Percentiles rank a stretch among this genome's conserved stretches.
phyloP scores from a whole-genome alignment of 2,797 vertebrate species.

The Echiichthys vipera region DNA sequence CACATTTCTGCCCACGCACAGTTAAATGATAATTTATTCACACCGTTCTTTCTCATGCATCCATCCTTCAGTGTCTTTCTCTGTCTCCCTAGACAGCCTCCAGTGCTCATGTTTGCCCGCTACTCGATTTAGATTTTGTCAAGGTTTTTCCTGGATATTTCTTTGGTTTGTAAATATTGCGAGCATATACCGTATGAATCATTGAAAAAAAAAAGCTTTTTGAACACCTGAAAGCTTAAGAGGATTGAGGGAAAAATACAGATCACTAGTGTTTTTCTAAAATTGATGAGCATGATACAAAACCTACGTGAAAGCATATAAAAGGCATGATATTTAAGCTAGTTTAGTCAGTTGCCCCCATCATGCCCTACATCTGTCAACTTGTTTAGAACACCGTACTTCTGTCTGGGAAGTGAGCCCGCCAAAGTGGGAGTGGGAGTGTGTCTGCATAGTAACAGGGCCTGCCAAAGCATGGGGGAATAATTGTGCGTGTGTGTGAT shows the following conservation, averaged over 20 bases:
- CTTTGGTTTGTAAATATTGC: neutral
- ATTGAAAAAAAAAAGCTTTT: slow-evolving; percentile 17
- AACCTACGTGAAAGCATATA: slow-evolving; percentile 14
- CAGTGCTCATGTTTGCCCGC: neutral
- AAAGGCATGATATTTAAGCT: slow-evolving; percentile 9
- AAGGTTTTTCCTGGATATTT: neutral
- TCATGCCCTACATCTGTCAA: slow-evolving; percentile 70
- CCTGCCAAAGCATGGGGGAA: slow-evolving; percentile 40
- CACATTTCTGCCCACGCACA: slow-evolving; percentile 41
- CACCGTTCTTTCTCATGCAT: slow-evolving; percentile 19
- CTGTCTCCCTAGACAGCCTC: slow-evolving; percentile 5
- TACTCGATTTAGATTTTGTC: slow-evolving; percentile 14
- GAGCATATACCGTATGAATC: neutral
- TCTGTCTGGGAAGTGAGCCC: slow-evolving; percentile 40
- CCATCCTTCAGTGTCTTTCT: neutral
- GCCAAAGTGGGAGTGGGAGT: slow-evolving; percentile 48
- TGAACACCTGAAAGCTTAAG: neutral
- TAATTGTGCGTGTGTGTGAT: slow-evolving; percentile 41
- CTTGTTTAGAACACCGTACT: slow-evolving; percentile 56
- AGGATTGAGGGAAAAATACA: slow-evolving; percentile 4
- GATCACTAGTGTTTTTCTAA: slow-evolving; percentile 12
- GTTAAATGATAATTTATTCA: slow-evolving; percentile 49
- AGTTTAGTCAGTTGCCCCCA: slow-evolving; percentile 37
- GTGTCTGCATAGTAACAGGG: slow-evolving; percentile 76
- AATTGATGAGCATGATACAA: slow-evolving; percentile 29